Evolutionary conservation across 2,888 invertebrate species (phyloP).

Genomic region (Cerastis leucographa): DNA sequence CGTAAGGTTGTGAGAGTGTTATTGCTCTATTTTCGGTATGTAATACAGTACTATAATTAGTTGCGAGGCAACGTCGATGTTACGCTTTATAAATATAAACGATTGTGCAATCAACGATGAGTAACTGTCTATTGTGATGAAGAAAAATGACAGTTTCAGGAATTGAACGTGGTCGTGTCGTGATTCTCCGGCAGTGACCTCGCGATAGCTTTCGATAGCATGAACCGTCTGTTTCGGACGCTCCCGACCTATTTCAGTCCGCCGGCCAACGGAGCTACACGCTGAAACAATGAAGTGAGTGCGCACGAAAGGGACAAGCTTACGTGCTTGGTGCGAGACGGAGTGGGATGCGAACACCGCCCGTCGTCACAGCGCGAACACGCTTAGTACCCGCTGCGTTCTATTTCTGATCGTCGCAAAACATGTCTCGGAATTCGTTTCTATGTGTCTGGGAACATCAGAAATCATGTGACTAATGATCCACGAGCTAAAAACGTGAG

Average conservation of each 20-base stretch:
- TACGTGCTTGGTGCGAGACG: conserved; percentile 78
- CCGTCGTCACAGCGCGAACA: conserved; percentile 87
- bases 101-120: conserved; percentile 65
- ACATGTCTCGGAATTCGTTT: conserved; percentile 90
- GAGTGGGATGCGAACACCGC: conserved; percentile 82
- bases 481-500: conserved; percentile 74
- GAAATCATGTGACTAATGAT: conserved; percentile 90
- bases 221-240: conserved; percentile 88
- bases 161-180: conserved; percentile 75
- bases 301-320: conserved; percentile 85
- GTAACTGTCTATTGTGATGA: conserved; percentile 65
- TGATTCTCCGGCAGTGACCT: conserved; percentile 88
- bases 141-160: conserved; percentile 66
- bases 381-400: conserved; percentile 88
- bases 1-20: conserved; percentile 75
- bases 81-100: conserved; percentile 66
- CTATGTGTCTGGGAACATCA: conserved; percentile 89
- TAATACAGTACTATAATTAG: conserved; percentile 75
- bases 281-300: conserved; percentile 89
- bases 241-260: conserved; percentile 90
- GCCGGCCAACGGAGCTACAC: conserved; percentile 84
- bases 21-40: conserved; percentile 79
- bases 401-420: conserved; percentile 90
- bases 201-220: conserved; percentile 87
- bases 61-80: conserved; percentile 65